Evolutionary conservation across 2,888 invertebrate species (phyloP), one percentile per base, ranked within the genome.

Genomic region (Xestia sexstrigata): DNA sequence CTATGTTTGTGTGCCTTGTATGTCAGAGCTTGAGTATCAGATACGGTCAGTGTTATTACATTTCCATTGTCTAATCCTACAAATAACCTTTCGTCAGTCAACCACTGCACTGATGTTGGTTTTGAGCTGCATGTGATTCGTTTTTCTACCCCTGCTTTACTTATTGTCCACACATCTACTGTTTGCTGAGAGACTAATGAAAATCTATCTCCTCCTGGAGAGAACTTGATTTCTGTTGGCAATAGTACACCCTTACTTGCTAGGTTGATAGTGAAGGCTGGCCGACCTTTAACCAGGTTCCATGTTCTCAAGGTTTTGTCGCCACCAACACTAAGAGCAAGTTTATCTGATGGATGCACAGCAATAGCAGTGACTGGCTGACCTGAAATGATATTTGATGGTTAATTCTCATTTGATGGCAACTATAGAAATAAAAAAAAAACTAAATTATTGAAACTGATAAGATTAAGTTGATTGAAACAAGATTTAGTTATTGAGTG

Each of bases 241-340:
- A 95, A 88, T 65, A 95, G 93, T 69, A 97, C 95, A 81, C 97
- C 97, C 95, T 98, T 98, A 90, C 97, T 98, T 82, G 98, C 97
- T 52, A 99, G 96, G 93, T 99, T 99, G n/a, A 98, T 98, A 1
- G 98, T 98, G 93, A 98, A 99, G 0, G 99, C 99, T 88, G 98
- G 98, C 80, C 99, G 97, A 0, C 99, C 99, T 93, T 99, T 99
- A 1, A 99, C 97, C 82, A 99, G 97, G 96, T 99, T 99, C 99
- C 99, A 99, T 6, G 99, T 99, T 89, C 98, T 97, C 67, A 99
- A 94, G 9, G 98, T 98, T 87, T 97, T 97, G 94, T 99, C 99
- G 70, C 97, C 97, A 26, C 99, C 99, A 60, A 99, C 97, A 20
- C 99, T 98, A 15, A 99, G 95, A 0, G 99, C 99, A 85, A 99